These are phyloP conservation scores for Drosophila multiciliata DNA, from an alignment of 2,888 invertebrate genomes.

Conservation along the genomic window DNA sequence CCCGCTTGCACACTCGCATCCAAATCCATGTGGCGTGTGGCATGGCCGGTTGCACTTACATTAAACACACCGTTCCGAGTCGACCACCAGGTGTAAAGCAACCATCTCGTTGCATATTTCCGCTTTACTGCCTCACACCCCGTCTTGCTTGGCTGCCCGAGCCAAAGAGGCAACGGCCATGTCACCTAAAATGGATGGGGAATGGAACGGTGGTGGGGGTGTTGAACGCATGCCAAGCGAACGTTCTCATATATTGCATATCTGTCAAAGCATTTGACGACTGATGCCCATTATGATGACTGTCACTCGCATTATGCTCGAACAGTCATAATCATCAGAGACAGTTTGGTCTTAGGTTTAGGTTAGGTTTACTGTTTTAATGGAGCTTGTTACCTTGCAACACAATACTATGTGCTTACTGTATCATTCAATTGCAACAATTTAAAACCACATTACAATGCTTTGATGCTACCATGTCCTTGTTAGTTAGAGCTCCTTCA, in stretches of 20 bases:
- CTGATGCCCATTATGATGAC: slow-evolving; percentile 39
- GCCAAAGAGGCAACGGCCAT: slow-evolving; percentile 9
- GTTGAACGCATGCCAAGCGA: slow-evolving; percentile 43
- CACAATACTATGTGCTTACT: background rate
- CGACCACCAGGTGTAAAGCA: slow-evolving; percentile 69
- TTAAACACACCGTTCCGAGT: slow-evolving; percentile 33
- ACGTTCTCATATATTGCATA: slow-evolving; percentile 24
- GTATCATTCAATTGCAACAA: background rate
- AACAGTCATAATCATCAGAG: background rate
- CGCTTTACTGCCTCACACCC: slow-evolving; percentile 65
- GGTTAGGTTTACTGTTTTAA: background rate
- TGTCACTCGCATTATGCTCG: slow-evolving; percentile 49
- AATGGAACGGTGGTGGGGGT: background rate
- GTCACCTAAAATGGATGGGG: background rate
- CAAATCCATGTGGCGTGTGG: slow-evolving; percentile 53
- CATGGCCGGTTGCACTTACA: slow-evolving; percentile 66
- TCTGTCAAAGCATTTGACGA: slow-evolving; percentile 47
- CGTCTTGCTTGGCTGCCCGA: slow-evolving; percentile 57
- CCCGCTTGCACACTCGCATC: slow-evolving; percentile 32
- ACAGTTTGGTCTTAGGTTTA: background rate
- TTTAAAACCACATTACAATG: background rate
- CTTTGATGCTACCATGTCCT: background rate
- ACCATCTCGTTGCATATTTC: slow-evolving; percentile 64
- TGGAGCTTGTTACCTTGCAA: slow-evolving; percentile 1
- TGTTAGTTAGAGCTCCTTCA: background rate